Evolutionary conservation across 2,888 invertebrate genomes (phyloP).

Genomic region (Brachylomia viminalis): DNA sequence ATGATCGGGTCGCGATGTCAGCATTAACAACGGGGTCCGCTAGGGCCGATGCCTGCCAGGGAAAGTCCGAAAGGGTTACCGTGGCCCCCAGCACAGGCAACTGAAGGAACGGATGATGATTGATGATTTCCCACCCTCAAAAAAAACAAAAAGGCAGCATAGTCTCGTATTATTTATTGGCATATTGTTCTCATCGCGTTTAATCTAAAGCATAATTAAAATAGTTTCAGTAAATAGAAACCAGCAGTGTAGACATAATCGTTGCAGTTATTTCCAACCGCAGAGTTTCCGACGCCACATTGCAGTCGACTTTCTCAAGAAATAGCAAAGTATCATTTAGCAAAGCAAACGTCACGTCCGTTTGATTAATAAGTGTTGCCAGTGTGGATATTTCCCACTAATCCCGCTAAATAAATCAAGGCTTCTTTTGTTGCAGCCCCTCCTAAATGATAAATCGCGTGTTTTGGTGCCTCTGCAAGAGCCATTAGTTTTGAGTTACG

Average conservation of each 20-base stretch:
- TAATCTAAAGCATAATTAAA: no score
- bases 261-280: slow-evolving; percentile 1
- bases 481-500: slow-evolving; percentile 65
- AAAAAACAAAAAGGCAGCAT: no score
- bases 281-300: background rate
- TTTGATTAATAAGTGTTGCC: slow-evolving; percentile 59
- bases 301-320: slow-evolving; percentile 24
- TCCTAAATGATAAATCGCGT: slow-evolving; percentile 76
- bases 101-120: no score
- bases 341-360: slow-evolving; percentile 39
- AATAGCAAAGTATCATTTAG: slow-evolving; percentile 34
- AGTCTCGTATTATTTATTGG: no score
- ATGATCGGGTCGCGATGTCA: no score
- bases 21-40: no score
- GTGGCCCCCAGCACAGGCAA: no score
- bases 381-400: slow-evolving; percentile 57
- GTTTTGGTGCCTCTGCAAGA: slow-evolving; percentile 50
- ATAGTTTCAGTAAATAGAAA: background rate
- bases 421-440: slow-evolving; percentile 66
- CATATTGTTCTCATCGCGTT: no score
- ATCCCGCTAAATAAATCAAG: slow-evolving; percentile 70
- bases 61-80: no score
- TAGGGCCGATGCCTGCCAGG: no score
- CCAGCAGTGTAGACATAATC: background rate
- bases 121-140: no score